phyloP scores from a whole-genome alignment of 2,797 vertebrate species.

The Syngnathus rostellatus region DNA sequence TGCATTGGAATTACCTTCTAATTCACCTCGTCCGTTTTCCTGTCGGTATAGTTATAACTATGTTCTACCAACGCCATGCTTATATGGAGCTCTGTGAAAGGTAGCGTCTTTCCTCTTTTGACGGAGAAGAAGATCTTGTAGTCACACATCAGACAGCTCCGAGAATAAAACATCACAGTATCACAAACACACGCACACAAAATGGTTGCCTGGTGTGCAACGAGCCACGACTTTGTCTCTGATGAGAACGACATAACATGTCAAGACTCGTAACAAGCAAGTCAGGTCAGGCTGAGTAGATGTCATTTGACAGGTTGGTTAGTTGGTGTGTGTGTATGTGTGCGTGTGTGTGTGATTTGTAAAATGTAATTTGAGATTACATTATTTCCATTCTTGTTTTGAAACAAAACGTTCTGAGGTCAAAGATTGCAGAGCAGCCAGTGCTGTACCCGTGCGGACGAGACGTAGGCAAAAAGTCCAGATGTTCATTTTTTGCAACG shows the following conservation, averaged over 20 bases:
- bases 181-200: neutral
- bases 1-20: constrained; percentile 57
- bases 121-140: constrained; percentile 8
- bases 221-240: neutral
- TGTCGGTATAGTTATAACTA: constrained; percentile 43
- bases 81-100: constrained; percentile 22
- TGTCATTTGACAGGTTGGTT: too few species aligned
- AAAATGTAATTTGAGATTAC: neutral
- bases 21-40: constrained; percentile 41
- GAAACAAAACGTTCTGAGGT: neutral
- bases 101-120: constrained; percentile 11
- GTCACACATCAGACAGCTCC: neutral
- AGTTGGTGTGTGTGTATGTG: too few species aligned
- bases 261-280: neutral
- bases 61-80: constrained; percentile 32
- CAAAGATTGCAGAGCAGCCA: neutral
- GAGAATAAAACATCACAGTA: neutral
- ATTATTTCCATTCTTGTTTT: neutral
- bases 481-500: neutral
- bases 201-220: neutral
- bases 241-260: neutral
- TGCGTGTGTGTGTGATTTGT: too few species aligned
- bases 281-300: neutral
- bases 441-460: neutral
- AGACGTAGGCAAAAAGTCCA: neutral